A percentile compares a stretch with the other conserved stretches of the same genome.
Conservation (phyloP, 1,140 invertebrate species). For the Cylas formicarius region DNA sequence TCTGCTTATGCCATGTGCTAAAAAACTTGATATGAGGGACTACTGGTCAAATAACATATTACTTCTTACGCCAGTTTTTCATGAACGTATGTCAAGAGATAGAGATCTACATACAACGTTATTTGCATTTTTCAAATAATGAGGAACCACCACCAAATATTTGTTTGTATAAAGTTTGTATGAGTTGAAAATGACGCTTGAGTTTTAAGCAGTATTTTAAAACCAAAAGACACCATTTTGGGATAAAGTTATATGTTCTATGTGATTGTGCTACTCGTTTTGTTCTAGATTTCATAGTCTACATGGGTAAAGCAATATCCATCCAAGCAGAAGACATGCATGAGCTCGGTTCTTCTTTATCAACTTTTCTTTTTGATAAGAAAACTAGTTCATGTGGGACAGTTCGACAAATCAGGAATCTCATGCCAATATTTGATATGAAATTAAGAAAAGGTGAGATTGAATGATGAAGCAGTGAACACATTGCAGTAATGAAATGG, state of each 20-base stretch:
- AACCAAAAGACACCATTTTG: constrained; percentile 36
- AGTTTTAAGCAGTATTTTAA: constrained; percentile 40
- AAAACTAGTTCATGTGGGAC: constrained; percentile 34
- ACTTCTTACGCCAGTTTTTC: no score
- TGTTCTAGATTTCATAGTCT: constrained; percentile 38
- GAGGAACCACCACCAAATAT: no score
- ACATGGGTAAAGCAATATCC: constrained; percentile 27
- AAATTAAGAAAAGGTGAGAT: constrained; percentile 25
- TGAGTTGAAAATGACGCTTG: constrained; percentile 38
- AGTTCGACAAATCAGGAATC: constrained; percentile 31
- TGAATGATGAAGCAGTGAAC: constrained; percentile 19
- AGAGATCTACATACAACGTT: no score
- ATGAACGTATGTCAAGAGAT: no score
- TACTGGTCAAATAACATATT: no score
- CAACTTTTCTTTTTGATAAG: constrained; percentile 17
- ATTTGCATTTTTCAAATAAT: no score
- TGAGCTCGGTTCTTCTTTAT: constrained; percentile 19
- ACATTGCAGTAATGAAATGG: constrained; percentile 34
- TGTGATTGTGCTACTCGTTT: constrained; percentile 34
- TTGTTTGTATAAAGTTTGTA: no score
- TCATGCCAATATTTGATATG: constrained; percentile 33
- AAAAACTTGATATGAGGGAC: no score
- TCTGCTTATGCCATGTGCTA: no score
- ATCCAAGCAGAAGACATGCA: constrained; percentile 14
- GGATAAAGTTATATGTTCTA: constrained; percentile 40